These are phyloP conservation scores for Sesia bembeciformis DNA, from an alignment of 2,888 invertebrate species.

Conservation along the genomic window DNA sequence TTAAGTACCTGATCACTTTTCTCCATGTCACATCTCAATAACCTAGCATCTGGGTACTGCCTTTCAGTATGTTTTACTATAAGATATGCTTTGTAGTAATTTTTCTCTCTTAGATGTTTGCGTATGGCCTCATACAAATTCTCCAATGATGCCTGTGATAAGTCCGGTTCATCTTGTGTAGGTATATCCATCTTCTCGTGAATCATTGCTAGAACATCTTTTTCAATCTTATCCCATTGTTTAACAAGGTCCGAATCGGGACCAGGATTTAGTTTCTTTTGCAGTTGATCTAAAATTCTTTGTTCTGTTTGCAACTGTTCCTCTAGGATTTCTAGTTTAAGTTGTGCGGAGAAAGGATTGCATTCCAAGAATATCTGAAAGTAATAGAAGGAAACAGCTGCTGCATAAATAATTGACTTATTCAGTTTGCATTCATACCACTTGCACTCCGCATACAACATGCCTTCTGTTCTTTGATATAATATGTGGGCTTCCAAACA, in stretches of 20 bases:
- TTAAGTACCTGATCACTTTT: slow-evolving; percentile 58
- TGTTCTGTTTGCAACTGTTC: slow-evolving; percentile 75
- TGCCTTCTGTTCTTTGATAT: too few species aligned
- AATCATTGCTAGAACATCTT: slow-evolving; percentile 62
- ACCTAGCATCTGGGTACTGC: slow-evolving; percentile 59
- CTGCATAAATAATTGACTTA: too few species aligned
- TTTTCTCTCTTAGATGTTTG: slow-evolving; percentile 52
- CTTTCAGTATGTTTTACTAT: slow-evolving; percentile 62
- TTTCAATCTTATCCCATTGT: slow-evolving; percentile 71
- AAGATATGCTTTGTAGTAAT: slow-evolving; percentile 70
- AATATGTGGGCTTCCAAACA: too few species aligned
- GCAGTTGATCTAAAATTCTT: slow-evolving; percentile 77
- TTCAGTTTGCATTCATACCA: too few species aligned
- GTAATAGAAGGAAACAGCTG: too few species aligned
- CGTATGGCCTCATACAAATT: slow-evolving; percentile 58
- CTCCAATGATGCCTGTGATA: slow-evolving; percentile 58
- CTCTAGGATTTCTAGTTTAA: slow-evolving; percentile 72
- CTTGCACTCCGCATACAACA: too few species aligned
- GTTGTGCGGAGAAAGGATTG: slow-evolving; percentile 89
- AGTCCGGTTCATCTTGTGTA: slow-evolving; percentile 60
- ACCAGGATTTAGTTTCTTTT: slow-evolving; percentile 58
- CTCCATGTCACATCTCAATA: slow-evolving; percentile 59
- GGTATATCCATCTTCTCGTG: slow-evolving; percentile 57
- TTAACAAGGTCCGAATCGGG: slow-evolving; percentile 56
- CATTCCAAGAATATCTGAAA: slow-evolving; percentile 81